phyloP scores from a whole-genome alignment of 1,140 invertebrate genomes.

The Xylocopa sonorina region DNA sequence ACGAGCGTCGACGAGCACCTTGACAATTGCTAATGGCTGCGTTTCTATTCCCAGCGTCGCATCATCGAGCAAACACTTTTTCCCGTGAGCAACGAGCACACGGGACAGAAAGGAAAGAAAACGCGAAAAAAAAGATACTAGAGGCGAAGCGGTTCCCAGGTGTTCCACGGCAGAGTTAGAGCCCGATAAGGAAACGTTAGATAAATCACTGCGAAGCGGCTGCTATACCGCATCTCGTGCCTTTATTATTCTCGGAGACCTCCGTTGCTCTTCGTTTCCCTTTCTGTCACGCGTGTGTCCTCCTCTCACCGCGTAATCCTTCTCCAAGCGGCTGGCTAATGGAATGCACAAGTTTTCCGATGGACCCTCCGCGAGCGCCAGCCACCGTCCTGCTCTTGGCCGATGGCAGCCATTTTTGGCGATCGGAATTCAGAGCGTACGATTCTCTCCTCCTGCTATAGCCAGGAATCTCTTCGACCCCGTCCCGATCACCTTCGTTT shows the following conservation, averaged over 20 bases:
- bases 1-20: conserved; percentile 23
- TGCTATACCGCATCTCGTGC: conserved; percentile 60
- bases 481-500: neutral
- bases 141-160: conserved; percentile 65
- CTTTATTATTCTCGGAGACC: conserved; percentile 66
- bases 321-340: conserved; percentile 15
- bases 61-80: conserved; percentile 68
- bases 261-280: conserved; percentile 45
- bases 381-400: conserved; percentile 17
- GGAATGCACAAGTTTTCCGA: conserved; percentile 51
- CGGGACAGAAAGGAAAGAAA: neutral
- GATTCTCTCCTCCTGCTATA: neutral
- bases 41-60: conserved; percentile 61
- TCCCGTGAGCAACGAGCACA: conserved; percentile 48
- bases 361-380: conserved; percentile 14
- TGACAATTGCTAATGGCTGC: conserved; percentile 1
- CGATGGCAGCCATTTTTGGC: conserved; percentile 35
- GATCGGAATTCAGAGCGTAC: conserved; percentile 28
- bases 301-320: conserved; percentile 15
- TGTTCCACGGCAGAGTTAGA: conserved; percentile 63
- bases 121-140: conserved; percentile 19
- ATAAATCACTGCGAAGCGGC: conserved; percentile 73
- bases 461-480: neutral
- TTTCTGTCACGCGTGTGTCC: conserved; percentile 32
- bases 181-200: conserved; percentile 76